Base-by-base conservation (phyloP, 2,113 vertebrate species). In the Scophthalmus maximus region DNA sequence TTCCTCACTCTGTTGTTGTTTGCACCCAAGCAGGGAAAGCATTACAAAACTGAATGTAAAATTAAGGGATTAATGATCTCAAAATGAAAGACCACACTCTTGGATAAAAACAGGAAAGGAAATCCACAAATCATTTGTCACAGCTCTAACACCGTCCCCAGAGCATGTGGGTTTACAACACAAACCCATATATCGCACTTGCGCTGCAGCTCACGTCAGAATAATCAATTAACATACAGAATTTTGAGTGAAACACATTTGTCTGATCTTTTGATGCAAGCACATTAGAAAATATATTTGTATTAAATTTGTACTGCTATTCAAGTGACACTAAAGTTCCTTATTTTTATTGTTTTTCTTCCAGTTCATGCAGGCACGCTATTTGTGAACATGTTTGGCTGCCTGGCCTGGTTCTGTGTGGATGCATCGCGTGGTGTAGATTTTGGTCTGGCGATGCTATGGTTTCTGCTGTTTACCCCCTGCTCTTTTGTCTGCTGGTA, bases 401-500 rank as follows among this genome's bases (percentile, higher is more conserved):
- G 97, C 90, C 92, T 99, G 94, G 95, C 96, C 68, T 99, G 97
- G 98, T 99, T 99, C 93, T 97, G 95, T 57, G 93, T 98, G 87
- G 95, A 98, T 65, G 14, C 95, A 10, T 14, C 59, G 0, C 92
- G 96, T 88, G 98, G 96, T 6, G 95, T 99, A 81, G 98, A 99
- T 91, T 98, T 99, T 87, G 98, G 97, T 84, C 87, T 99, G 91
- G 95, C 97, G 76, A 97, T 99, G 88, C 93, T 99, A 42, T 99
- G 98, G 98, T 99, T 99, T 83, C 93, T 99, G 90, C 95, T 99
- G 77, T 99, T 99, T 77, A 99, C 97, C 15, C 98, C 98, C 29
- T 99, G 97, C 87, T 99, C 98, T 44, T 99, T 99, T 76, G 94
- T 99, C 93, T 99, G 98, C 95, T 99, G 98, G 98, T 99, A 99